Base-by-base conservation (phyloP, 2,113 vertebrate genomes). In the Elaphurus davidianus region DNA sequence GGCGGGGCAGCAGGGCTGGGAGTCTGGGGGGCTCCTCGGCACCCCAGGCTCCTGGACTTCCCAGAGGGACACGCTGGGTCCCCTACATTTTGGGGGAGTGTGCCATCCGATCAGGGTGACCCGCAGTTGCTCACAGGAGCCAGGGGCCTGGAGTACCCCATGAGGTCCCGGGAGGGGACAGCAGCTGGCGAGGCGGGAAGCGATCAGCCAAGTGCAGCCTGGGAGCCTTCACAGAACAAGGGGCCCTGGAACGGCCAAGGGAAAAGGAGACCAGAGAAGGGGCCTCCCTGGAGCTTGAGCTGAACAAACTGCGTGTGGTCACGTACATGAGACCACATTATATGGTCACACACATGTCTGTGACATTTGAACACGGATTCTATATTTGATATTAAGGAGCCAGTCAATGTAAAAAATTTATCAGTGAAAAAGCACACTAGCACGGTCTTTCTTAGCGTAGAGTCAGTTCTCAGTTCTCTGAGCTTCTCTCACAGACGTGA, bases 361-460 rank as follows among this genome's bases (percentile, higher is more conserved):
- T 17, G 76, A 30, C 15, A 30, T 30, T 10, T 79, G 43, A 78
- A 47, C 43, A 47, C 8, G 1, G 43, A 47, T 28, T 81, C 17
- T 33, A 19, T 19, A 52, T 52, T 81, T 52, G 47, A 21, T 81
- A 12, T 52, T 52, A 81, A 81, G 30, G 47, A 23, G 5, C 10
- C 9, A 36, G 78, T 81, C 78, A 52, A 4, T 52, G 30, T 21
- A 33, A 12, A 52, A 52, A 10, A 30, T 78, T 17, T 79, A 30
- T 79, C 15, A 2, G 15, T 17, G 8, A 9, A 10, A n/a, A 67
- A 52, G 21, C 47, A 21, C 30, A n/a, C 28, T 12, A 21, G 40
- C 28, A 4, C 0, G 0, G 30, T 11, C 47, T 17, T 3, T 30
- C 27, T 19, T 7, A 21, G 17, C 2, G 45, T 21, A 12, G 9